A percentile compares a stretch with the other conserved stretches of the same genome.
Evolutionary conservation across 2,797 vertebrate genomes (phyloP).

Genomic region (Tauraco hartlaubi): DNA sequence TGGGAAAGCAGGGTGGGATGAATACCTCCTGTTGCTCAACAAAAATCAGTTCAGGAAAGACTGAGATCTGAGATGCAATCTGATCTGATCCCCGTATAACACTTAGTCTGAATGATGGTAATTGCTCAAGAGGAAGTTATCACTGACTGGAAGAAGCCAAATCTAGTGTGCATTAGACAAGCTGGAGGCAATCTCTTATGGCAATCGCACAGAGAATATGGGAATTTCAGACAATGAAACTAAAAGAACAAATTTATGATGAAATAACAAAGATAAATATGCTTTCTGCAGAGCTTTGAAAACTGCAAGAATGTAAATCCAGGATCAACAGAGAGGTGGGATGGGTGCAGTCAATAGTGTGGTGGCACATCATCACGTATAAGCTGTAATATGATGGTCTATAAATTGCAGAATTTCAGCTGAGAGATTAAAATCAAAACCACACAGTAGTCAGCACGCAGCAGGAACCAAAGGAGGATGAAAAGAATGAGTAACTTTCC

Average conservation of each 20-base stretch:
- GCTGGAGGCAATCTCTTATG: not conserved
- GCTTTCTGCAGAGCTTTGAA: not conserved
- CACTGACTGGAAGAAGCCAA: not conserved
- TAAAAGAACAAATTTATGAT: not conserved
- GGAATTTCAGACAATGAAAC: not conserved
- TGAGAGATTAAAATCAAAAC: not conserved
- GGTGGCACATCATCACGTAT: not conserved
- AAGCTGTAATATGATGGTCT: not conserved
- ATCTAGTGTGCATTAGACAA: rapidly evolving
- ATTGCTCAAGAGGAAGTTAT: not conserved
- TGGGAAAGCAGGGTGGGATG: not conserved
- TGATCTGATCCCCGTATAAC: not conserved
- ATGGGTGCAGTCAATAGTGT: not conserved
- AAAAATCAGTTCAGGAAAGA: not conserved
- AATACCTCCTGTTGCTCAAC: not conserved
- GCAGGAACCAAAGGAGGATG: not conserved
- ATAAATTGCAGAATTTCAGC: not conserved
- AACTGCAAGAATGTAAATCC: not conserved
- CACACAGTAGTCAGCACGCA: not conserved
- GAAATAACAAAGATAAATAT: not conserved
- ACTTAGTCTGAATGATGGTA: not conserved
- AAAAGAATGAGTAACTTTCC: not conserved
- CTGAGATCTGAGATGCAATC: not conserved
- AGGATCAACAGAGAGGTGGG: not conserved
- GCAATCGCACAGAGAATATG: not conserved